A percentile compares a stretch with the other conserved stretches of the same genome.
Conservation (phyloP, 2,888 invertebrate species). For the Hedya salicella region DNA sequence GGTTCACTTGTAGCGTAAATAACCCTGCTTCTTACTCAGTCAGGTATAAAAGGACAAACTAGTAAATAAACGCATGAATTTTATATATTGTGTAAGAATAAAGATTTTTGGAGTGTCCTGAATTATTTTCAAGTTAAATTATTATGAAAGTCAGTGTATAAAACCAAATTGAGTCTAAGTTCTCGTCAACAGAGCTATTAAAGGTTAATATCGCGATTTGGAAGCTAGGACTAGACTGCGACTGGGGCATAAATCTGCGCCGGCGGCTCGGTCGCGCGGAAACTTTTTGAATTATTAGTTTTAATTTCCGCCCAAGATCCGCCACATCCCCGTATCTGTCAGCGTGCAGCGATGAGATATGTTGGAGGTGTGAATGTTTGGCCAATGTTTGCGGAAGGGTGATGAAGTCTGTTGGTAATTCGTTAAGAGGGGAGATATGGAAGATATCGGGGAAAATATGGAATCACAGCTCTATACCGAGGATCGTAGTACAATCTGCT, state of each 20-base stretch:
- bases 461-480: not conserved
- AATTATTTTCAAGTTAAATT: too few relatives aligned
- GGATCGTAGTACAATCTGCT: not conserved
- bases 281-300: constrained; percentile 86
- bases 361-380: constrained; percentile 35
- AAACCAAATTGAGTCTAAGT: constrained; percentile 6
- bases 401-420: constrained; percentile 15
- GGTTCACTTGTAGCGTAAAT: too few relatives aligned
- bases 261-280: constrained; percentile 81
- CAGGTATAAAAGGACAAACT: too few relatives aligned
- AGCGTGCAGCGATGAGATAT: constrained; percentile 57
- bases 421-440: constrained; percentile 14
- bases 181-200: constrained; percentile 28
- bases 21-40: too few relatives aligned
- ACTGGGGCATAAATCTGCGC: constrained; percentile 75
- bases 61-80: too few relatives aligned
- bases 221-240: constrained; percentile 55
- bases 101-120: too few relatives aligned
- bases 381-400: constrained; percentile 24
- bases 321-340: constrained; percentile 81
- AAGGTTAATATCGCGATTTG: constrained; percentile 52
- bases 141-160: not conserved
- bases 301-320: constrained; percentile 86
- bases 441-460: constrained; percentile 16
- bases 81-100: too few relatives aligned